Percentiles rank a stretch among this genome's conserved stretches.
Evolutionary conservation across 2,888 invertebrate genomes (phyloP).

Genomic region (Acrobasis suavella): DNA sequence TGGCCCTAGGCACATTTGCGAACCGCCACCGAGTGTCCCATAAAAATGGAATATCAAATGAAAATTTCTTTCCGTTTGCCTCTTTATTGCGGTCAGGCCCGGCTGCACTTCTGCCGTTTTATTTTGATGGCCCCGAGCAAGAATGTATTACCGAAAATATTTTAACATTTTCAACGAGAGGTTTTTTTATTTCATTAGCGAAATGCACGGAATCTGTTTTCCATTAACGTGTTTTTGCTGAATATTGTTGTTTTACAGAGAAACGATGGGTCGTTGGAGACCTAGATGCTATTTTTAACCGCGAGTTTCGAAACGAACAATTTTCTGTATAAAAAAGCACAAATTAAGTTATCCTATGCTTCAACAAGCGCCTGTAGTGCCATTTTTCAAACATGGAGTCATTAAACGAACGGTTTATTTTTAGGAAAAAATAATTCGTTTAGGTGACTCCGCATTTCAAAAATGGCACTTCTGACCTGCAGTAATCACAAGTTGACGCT

Average conservation of each 20-base stretch:
- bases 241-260: not conserved
- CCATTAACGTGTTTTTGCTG: not conserved
- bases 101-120: conserved; percentile 41
- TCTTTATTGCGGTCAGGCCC: conserved; percentile 53
- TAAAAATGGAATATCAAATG: conserved; percentile 65
- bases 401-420: no score
- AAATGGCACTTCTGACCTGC: no score
- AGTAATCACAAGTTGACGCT: no score
- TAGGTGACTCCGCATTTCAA: no score
- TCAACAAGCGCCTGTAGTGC: no score
- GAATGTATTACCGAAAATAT: conserved; percentile 20
- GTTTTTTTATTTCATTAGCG: conserved; percentile 15
- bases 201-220: not conserved
- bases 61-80: conserved; percentile 58
- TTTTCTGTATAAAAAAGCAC: no score
- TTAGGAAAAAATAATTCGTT: no score
- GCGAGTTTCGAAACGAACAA: no score
- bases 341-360: no score
- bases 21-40: conserved; percentile 44
- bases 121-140: conserved; percentile 23
- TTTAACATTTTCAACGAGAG: conserved; percentile 7
- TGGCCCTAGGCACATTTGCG: conserved; percentile 37
- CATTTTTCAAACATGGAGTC: no score
- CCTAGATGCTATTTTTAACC: no score
- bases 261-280: no score